These are phyloP conservation scores for Acipenser oxyrinchus DNA, from an alignment of 2,797 vertebrate species.

Conservation along the genomic window DNA sequence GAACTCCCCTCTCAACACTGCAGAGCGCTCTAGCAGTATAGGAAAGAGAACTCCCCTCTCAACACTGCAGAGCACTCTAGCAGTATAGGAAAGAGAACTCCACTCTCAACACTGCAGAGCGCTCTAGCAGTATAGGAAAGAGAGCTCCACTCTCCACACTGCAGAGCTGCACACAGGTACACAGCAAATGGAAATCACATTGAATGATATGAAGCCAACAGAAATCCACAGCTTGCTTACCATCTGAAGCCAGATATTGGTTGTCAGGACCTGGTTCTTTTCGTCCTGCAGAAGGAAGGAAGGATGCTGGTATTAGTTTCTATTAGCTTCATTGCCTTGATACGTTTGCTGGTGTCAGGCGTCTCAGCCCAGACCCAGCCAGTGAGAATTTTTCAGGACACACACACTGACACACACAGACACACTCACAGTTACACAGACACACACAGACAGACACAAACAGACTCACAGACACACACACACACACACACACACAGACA, in stretches of 20 bases:
- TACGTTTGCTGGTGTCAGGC: not conserved
- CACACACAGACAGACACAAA: conserved; percentile 14
- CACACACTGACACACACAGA: conserved; percentile 2
- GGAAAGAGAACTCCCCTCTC: no score
- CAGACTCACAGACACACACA: conserved; percentile 21
- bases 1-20: no score
- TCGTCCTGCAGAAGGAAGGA: conserved; percentile 53
- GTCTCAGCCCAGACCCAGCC: not conserved
- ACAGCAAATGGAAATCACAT: not conserved
- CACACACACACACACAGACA: conserved; percentile 8
- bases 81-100: not conserved
- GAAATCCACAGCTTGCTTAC: conserved; percentile 38
- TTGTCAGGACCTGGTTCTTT: conserved; percentile 69
- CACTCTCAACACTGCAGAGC: not conserved
- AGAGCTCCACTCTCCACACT: not conserved
- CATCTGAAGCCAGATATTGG: conserved; percentile 71
- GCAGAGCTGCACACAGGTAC: not conserved
- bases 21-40: no score
- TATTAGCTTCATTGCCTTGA: not conserved
- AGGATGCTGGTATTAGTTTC: not conserved
- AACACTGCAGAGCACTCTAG: no score
- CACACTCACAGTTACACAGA: conserved; percentile 22
- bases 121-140: not conserved
- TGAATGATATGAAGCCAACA: not conserved
- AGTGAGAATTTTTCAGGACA: not conserved